Percentiles rank a stretch among this genome's conserved stretches.
phyloP scores from a whole-genome alignment of 1,140 invertebrate species.

The Drosophila pachea region DNA sequence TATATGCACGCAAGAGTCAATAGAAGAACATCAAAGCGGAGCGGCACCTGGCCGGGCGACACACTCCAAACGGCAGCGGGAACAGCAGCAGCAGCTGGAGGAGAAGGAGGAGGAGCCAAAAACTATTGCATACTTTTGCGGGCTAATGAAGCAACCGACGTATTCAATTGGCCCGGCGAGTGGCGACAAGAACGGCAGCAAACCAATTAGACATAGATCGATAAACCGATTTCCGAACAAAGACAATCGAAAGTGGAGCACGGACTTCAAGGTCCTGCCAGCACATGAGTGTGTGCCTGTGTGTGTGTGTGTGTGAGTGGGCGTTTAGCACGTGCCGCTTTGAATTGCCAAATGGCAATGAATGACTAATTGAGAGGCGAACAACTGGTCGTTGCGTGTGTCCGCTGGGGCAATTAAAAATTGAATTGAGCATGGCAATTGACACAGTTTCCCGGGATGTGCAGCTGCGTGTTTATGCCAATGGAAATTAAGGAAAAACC shows the following conservation, averaged over 20 bases:
- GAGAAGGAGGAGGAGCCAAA: too few species aligned
- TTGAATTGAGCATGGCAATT: slow-evolving; percentile 36
- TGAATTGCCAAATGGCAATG: slow-evolving; percentile 13
- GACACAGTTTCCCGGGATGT: slow-evolving; percentile 56
- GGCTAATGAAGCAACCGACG: slow-evolving; percentile 22
- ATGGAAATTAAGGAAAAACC: slow-evolving; percentile 11
- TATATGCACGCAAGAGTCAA: slow-evolving; percentile 6
- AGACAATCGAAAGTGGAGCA: slow-evolving; percentile 35
- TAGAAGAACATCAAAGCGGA: background rate
- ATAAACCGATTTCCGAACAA: slow-evolving; percentile 56
- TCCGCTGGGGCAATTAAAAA: slow-evolving; percentile 3
- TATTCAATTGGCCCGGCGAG: slow-evolving; percentile 23
- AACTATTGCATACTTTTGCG: slow-evolving; percentile 41
- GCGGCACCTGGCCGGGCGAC: too few species aligned
- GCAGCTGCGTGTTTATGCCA: slow-evolving; percentile 43
- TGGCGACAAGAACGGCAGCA: slow-evolving; percentile 35
- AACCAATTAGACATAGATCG: slow-evolving; percentile 61
- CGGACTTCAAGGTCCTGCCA: slow-evolving; percentile 48
- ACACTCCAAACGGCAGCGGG: background rate
- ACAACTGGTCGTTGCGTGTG: slow-evolving; percentile 48
- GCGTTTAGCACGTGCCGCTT: slow-evolving; percentile 5
- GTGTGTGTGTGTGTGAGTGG: slow-evolving; percentile 24
- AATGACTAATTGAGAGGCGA: slow-evolving; percentile 47
- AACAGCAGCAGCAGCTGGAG: background rate
- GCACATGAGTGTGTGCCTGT: slow-evolving; percentile 14